Evolutionary conservation across 2,888 invertebrate genomes (phyloP).

Genomic region (Temnothorax rugatulus): DNA sequence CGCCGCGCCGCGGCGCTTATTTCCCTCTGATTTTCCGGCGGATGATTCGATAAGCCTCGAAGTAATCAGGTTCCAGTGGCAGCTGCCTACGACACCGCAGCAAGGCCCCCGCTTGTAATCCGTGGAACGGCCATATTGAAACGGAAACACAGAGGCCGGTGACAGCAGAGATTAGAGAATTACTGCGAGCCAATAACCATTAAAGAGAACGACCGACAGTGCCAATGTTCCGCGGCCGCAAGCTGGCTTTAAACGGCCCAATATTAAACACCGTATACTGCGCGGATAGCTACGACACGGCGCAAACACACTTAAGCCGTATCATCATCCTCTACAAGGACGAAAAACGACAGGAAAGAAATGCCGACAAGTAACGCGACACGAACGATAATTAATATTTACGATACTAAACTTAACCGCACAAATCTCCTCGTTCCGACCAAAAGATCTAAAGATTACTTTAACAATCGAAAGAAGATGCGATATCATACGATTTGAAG

Average conservation of each 20-base stretch:
- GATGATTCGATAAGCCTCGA: constrained; percentile 80
- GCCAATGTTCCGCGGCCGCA: constrained; percentile 79
- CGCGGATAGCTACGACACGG: constrained; percentile 69
- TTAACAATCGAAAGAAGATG: neutral
- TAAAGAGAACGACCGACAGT: constrained; percentile 84
- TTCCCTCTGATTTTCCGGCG: constrained; percentile 78
- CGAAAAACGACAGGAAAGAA: neutral
- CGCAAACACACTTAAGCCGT: constrained; percentile 58
- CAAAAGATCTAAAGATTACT: neutral
- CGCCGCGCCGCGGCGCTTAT: constrained; percentile 50
- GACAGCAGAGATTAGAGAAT: constrained; percentile 85
- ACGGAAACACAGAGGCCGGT: constrained; percentile 83
- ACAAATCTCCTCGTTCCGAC: neutral
- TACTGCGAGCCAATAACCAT: constrained; percentile 84
- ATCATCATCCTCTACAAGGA: neutral
- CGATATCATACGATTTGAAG: neutral
- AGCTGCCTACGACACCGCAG: constrained; percentile 76
- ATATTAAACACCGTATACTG: constrained; percentile 82
- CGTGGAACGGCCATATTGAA: constrained; percentile 82
- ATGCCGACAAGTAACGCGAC: neutral
- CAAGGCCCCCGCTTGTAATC: constrained; percentile 76
- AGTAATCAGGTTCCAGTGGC: constrained; percentile 81
- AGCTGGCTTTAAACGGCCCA: constrained; percentile 80
- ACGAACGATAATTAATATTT: neutral
- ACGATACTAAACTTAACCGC: neutral